Conservation (phyloP, 2,113 vertebrate species). For the Galeopterus variegatus region DNA sequence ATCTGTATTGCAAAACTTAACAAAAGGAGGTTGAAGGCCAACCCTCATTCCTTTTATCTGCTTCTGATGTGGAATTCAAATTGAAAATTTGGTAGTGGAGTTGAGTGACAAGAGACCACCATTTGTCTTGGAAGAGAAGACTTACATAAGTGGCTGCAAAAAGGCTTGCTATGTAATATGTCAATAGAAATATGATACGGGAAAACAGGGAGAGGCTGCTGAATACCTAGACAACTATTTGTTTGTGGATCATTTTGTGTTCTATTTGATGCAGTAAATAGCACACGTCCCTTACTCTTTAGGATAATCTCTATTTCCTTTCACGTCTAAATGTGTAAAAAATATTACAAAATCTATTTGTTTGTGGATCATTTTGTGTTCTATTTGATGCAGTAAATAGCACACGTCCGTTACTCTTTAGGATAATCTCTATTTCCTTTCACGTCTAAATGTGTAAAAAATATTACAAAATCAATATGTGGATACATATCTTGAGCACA, state of each 20-base stretch:
- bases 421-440: background rate
- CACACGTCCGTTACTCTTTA: background rate
- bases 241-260: conserved; percentile 16
- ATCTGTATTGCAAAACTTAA: conserved; percentile 4
- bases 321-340: conserved; percentile 19
- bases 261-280: conserved; percentile 16
- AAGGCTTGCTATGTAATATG: background rate
- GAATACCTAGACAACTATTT: background rate
- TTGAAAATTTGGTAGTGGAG: conserved; percentile 20
- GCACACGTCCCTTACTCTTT: background rate
- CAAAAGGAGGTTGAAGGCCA: background rate
- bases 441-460: conserved; percentile 24
- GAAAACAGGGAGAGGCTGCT: background rate
- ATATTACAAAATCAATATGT: conserved; percentile 38
- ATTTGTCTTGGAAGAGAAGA: background rate
- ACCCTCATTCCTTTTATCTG: background rate
- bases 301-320: background rate
- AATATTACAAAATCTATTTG: no score
- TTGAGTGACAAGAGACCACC: background rate
- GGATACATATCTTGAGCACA: conserved; percentile 17
- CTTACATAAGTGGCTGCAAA: background rate
- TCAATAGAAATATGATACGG: conserved; percentile 30
- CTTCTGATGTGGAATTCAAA: conserved; percentile 19
- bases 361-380: conserved; percentile 30
- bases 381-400: background rate